Percentiles rank a stretch among this genome's conserved stretches.
phyloP scores from a whole-genome alignment of 2,888 invertebrate species.

The Strigamia maritima region DNA sequence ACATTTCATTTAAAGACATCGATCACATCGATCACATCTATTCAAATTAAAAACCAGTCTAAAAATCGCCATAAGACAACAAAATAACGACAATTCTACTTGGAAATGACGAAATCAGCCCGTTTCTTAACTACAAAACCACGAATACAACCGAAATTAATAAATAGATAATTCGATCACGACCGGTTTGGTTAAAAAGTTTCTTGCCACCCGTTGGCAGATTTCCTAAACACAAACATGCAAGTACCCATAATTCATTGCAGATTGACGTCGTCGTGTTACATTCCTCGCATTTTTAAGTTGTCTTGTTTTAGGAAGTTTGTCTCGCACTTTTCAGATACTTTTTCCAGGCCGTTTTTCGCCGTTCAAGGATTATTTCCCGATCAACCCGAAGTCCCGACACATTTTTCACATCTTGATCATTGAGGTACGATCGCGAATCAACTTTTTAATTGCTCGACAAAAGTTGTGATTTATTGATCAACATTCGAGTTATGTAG shows the following conservation, averaged over 20 bases:
- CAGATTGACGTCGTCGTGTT: constrained; percentile 15
- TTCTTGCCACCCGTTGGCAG: neutral
- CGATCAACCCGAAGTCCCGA: neutral
- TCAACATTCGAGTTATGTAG: no score
- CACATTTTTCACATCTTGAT: neutral
- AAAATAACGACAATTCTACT: neutral
- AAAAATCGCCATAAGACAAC: neutral
- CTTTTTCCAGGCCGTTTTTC: neutral
- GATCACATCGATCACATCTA: neutral
- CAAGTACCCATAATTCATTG: neutral
- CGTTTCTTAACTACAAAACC: neutral
- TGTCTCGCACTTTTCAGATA: neutral
- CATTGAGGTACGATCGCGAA: neutral
- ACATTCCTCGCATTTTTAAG: constrained; percentile 27
- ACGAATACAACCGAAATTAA: neutral
- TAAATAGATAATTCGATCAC: neutral
- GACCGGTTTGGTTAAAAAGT: neutral
- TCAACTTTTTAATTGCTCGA: neutral
- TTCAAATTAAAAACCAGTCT: neutral
- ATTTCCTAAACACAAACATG: neutral
- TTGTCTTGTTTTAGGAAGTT: constrained; percentile 13
- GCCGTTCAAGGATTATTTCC: neutral
- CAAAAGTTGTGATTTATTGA: no score
- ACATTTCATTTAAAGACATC: neutral
- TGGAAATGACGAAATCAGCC: neutral